Percentiles rank a stretch among this genome's conserved stretches.
These are phyloP conservation scores for Squalus acanthias DNA, from an alignment of 2,797 vertebrate genomes.

Conservation along the genomic window DNA sequence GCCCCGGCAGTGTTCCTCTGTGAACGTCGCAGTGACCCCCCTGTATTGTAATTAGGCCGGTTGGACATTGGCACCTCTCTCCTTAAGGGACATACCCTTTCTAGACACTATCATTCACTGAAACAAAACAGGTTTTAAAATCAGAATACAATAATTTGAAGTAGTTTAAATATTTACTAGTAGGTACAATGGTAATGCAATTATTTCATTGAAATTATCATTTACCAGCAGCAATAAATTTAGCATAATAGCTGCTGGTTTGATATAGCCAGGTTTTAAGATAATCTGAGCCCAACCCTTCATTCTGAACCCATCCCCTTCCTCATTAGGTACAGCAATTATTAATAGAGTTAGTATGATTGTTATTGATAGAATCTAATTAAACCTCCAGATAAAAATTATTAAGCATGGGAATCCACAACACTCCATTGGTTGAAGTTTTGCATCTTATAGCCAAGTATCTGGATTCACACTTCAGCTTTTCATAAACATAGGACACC, in stretches of 20 bases:
- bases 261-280: not conserved
- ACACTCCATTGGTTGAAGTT: not conserved
- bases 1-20: conserved; percentile 99
- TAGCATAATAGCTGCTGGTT: not conserved
- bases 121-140: conserved; percentile 41
- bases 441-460: not conserved
- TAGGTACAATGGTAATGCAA: not conserved
- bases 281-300: not conserved
- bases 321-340: not conserved
- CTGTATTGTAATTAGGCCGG: conserved; percentile 99
- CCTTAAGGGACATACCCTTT: conserved; percentile 99
- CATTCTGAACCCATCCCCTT: not conserved
- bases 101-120: conserved; percentile 99
- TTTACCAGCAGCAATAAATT: not conserved
- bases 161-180: not conserved
- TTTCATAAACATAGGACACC: not conserved
- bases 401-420: not conserved
- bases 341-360: not conserved
- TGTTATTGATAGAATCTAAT: not conserved
- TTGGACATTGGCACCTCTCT: conserved; percentile 99
- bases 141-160: conserved; percentile 18
- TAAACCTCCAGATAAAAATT: not conserved
- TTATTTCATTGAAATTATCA: not conserved
- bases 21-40: conserved; percentile 99
- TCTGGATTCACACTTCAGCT: not conserved